These are phyloP conservation scores for Agrotis puta DNA, from an alignment of 2,888 invertebrate species.

Conservation along the genomic window DNA sequence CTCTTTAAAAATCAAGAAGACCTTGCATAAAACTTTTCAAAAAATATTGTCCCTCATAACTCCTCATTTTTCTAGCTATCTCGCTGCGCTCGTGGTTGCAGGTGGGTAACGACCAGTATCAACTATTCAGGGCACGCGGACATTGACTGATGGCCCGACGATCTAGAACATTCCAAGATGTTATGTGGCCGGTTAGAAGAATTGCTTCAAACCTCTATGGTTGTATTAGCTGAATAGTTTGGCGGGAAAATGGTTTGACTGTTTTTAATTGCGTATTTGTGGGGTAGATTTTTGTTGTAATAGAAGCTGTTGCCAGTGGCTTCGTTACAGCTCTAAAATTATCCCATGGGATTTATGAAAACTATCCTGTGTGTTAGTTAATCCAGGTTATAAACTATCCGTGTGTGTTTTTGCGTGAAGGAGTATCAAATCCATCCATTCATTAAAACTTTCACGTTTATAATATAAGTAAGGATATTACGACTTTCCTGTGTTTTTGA, in stretches of 20 bases:
- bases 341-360: too few species aligned
- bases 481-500: too few species aligned
- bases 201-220: slow-evolving; percentile 28
- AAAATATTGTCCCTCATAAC: slow-evolving; percentile 34
- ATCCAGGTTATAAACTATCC: too few species aligned
- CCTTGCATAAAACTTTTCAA: slow-evolving; percentile 18
- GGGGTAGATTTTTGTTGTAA: too few species aligned
- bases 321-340: too few species aligned
- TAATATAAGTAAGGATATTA: too few species aligned
- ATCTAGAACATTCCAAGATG: slow-evolving; percentile 49
- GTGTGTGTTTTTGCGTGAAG: too few species aligned
- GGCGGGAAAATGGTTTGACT: slow-evolving; percentile 45
- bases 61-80: slow-evolving; percentile 34
- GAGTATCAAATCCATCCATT: too few species aligned
- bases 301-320: too few species aligned
- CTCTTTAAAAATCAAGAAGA: slow-evolving; percentile 11
- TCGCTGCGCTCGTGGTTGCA: slow-evolving; percentile 50
- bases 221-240: slow-evolving; percentile 47
- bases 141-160: slow-evolving; percentile 75
- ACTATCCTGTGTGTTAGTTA: too few species aligned
- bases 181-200: slow-evolving; percentile 57
- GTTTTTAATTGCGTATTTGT: slow-evolving; percentile 29
- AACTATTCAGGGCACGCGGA: slow-evolving; percentile 76
- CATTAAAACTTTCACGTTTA: too few species aligned
- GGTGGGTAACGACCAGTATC: slow-evolving; percentile 68